Percentiles rank a stretch among this genome's conserved stretches.
These are phyloP conservation scores for Drosophila ustulata DNA, from an alignment of 2,888 invertebrate genomes.

Conservation along the genomic window DNA sequence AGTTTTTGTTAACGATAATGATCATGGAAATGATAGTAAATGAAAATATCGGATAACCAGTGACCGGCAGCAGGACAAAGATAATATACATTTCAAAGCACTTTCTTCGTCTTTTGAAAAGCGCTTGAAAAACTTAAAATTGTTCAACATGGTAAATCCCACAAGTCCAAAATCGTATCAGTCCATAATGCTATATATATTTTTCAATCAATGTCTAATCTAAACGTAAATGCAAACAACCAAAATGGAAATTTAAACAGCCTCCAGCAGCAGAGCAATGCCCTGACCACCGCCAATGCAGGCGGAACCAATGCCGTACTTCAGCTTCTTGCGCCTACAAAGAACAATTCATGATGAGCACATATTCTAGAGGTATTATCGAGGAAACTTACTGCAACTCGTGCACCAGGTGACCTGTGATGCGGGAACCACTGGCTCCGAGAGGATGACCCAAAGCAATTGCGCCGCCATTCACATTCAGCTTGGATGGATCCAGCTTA, in stretches of 20 bases:
- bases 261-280: constrained; percentile 96
- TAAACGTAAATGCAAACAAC: constrained; percentile 55
- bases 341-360: not conserved
- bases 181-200: constrained; percentile 43
- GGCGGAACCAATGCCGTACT: constrained; percentile 96
- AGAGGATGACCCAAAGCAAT: constrained; percentile 99
- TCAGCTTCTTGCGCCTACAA: constrained; percentile 91
- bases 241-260: constrained; percentile 76
- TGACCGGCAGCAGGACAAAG: too few relatives aligned
- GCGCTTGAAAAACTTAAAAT: not conserved
- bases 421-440: constrained; percentile 97
- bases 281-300: constrained; percentile 99
- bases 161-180: constrained; percentile 16
- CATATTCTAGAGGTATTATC: not conserved
- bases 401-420: constrained; percentile 95
- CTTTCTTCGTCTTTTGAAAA: too few relatives aligned
- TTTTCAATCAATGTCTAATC: constrained; percentile 39
- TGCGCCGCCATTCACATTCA: constrained; percentile 98
- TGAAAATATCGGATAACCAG: too few relatives aligned
- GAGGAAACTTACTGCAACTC: constrained; percentile 90
- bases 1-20: too few relatives aligned
- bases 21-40: too few relatives aligned
- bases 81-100: too few relatives aligned
- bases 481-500: constrained; percentile 92
- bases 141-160: not conserved